Evolutionary conservation across 2,888 invertebrate species (phyloP).

Genomic region (Pseudococcus viburni): DNA sequence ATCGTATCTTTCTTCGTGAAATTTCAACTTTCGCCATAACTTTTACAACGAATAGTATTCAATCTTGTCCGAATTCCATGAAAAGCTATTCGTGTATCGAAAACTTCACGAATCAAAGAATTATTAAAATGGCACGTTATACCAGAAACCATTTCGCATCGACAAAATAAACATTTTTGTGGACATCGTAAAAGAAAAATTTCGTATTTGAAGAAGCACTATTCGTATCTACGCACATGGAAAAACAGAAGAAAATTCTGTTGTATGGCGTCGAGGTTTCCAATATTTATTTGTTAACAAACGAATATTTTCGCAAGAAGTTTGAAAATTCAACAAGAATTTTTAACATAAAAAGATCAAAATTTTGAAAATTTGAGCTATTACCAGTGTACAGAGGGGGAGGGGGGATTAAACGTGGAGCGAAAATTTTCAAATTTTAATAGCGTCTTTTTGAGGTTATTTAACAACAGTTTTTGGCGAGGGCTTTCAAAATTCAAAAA

Average conservation of each 20-base stretch:
- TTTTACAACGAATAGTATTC: conserved; percentile 13
- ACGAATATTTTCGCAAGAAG: too few species aligned
- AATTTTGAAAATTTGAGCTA: too few species aligned
- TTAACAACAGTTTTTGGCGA: too few species aligned
- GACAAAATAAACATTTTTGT: background rate
- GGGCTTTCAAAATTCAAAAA: too few species aligned
- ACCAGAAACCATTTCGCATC: background rate
- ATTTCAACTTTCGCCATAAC: conserved; percentile 31
- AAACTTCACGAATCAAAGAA: conserved; percentile 36
- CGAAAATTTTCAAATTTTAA: too few species aligned
- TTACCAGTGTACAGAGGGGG: too few species aligned
- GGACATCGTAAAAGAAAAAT: conserved; percentile 11
- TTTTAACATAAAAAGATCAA: too few species aligned
- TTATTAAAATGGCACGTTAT: conserved; percentile 32
- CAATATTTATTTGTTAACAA: too few species aligned
- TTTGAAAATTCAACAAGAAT: too few species aligned
- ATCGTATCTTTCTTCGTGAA: background rate
- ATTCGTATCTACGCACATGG: too few species aligned
- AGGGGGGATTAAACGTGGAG: too few species aligned
- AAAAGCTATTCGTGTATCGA: conserved; percentile 13
- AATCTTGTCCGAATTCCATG: background rate
- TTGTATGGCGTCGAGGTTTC: background rate
- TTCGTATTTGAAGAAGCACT: background rate
- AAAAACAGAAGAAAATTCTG: background rate
- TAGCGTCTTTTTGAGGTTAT: too few species aligned